Evolutionary conservation across 2,888 invertebrate species (phyloP).

Genomic region (Coecobrya sp.): DNA sequence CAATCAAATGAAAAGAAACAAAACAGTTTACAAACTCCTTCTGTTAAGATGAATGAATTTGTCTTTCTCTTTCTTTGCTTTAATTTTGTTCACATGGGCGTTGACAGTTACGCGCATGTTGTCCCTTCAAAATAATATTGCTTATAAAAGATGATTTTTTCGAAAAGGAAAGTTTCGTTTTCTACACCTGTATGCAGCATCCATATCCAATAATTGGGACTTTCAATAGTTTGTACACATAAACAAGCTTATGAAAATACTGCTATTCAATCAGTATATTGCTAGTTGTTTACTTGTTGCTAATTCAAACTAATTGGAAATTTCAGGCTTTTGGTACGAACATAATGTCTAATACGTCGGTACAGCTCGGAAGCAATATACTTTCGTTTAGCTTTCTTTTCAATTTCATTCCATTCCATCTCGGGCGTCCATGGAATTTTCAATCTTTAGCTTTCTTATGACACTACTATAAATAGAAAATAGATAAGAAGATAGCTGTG

Average conservation of each 20-base stretch:
- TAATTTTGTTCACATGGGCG: not conserved
- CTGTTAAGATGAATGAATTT: slow-evolving; percentile 21
- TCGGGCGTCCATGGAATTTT: not conserved
- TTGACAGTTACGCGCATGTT: not conserved
- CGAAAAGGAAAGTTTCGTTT: no score
- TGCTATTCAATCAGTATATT: not conserved
- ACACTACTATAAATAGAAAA: slow-evolving; percentile 27
- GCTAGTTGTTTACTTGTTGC: no score
- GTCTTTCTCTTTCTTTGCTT: not conserved
- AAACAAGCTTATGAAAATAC: not conserved
- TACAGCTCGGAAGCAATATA: no score
- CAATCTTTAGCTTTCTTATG: not conserved
- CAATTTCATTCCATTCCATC: not conserved
- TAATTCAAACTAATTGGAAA: not conserved
- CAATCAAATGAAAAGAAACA: slow-evolving; percentile 16
- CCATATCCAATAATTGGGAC: no score
- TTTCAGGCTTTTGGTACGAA: not conserved
- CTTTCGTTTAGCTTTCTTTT: not conserved
- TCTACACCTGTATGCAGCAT: no score
- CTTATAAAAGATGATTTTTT: no score
- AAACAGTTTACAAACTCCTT: not conserved
- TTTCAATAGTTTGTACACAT: no score
- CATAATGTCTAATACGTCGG: not conserved
- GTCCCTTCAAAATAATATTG: not conserved
- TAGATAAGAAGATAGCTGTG: not conserved